Percentiles rank a stretch among this genome's conserved stretches.
Conservation (phyloP, 2,113 vertebrate species). For the Upupa epops region DNA sequence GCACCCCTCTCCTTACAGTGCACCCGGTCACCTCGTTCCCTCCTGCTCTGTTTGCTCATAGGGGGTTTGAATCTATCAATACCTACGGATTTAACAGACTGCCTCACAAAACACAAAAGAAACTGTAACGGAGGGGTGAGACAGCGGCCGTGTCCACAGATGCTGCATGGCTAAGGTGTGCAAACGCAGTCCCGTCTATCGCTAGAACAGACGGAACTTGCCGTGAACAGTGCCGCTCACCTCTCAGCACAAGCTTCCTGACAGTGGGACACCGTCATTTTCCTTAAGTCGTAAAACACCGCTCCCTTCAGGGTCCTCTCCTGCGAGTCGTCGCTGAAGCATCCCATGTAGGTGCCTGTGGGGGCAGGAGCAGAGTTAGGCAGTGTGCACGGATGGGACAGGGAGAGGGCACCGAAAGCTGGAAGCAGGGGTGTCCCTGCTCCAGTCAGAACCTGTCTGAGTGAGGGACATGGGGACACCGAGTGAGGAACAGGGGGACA, state of each 20-base stretch:
- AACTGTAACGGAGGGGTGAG: too few species aligned
- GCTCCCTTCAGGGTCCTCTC: constrained; percentile 88
- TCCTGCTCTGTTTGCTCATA: background rate
- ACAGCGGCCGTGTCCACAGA: too few species aligned
- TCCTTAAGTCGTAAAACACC: constrained; percentile 94
- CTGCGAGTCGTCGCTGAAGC: constrained; percentile 85
- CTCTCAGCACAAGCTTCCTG: constrained; percentile 94
- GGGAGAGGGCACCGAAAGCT: accelerated
- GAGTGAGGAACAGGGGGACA: too few species aligned
- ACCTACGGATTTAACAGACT: too few species aligned
- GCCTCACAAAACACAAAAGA: background rate
- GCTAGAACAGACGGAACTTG: background rate
- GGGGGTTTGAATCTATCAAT: too few species aligned
- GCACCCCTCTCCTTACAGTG: accelerated
- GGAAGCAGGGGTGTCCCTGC: accelerated
- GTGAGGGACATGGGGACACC: too few species aligned
- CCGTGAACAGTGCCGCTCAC: constrained; percentile 67
- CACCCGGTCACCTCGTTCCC: accelerated
- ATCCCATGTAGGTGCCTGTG: constrained; percentile 88
- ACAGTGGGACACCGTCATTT: constrained; percentile 93
- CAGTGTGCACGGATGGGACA: accelerated
- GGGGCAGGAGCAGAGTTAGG: background rate
- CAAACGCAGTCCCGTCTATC: background rate
- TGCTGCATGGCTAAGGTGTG: background rate
- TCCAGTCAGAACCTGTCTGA: accelerated